Evolutionary conservation across 1,140 invertebrate genomes (phyloP), one percentile per base, ranked within the genome.

Genomic region (Calliopsis andreniformis): DNA sequence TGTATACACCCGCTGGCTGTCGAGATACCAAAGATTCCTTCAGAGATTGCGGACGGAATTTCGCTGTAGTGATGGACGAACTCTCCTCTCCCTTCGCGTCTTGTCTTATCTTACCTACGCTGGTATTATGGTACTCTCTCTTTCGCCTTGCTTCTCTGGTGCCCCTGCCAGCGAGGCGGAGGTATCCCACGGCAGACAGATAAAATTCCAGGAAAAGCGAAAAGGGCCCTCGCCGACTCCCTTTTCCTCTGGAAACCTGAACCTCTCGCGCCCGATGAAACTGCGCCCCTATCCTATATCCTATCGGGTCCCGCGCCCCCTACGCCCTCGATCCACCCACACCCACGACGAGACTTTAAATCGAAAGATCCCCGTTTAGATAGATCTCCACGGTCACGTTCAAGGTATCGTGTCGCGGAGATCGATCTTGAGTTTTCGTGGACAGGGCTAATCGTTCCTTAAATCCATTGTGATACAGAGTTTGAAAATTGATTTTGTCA

Each of bases 21-120:
- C 84, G 83, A 83, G 88, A 89, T 90, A 89, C 88, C 88, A 85
- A 90, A 89, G 88, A 90, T 89, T 90, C 89, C 88, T 89, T 88
- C 87, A 81, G 86, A 90, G 89, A 89, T 90, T 89, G 88, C 88
- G 85, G 86, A 86, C 78, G 87, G 85, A 90, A 90, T 90, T 87
- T 89, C 87, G 82, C 75, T 85, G 86, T 84, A 89, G 86, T 89
- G 88, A 90, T 88, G 88, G 85, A 89, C 87, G 86, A 89, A 90
- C 88, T 86, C 79, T 80, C 59, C 80, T 80, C 69, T 58, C 43
- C 63, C 71, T 25, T 6, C 69, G 62, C 68, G 86, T 78, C 86
- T 82, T 87, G 77, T 86, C 86, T 87, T 87, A 86, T 86, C 84
- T 87, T 62, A 71, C 62, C 73, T 66, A 45, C 59, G 25, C 56